phyloP scores from a whole-genome alignment of 2,888 invertebrate genomes.

The Eupithecia vulgata region DNA sequence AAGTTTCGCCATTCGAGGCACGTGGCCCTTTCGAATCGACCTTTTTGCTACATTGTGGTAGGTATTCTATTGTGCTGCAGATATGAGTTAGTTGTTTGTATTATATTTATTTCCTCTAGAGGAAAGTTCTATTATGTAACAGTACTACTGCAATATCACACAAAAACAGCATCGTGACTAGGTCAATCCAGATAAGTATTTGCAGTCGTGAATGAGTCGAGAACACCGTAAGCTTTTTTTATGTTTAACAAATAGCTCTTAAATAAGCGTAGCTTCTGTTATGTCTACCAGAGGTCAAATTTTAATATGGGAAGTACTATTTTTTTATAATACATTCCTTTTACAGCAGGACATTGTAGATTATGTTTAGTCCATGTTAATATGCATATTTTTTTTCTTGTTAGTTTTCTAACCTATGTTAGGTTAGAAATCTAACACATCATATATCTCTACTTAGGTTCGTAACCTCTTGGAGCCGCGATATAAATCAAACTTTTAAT shows the following conservation, averaged over 20 bases:
- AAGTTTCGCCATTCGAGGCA: slow-evolving; percentile 36
- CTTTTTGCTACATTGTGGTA: slow-evolving; percentile 53
- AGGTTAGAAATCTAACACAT: too few species aligned
- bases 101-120: slow-evolving; percentile 41
- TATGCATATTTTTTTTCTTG: too few species aligned
- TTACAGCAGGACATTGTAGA: too few species aligned
- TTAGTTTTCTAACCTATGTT: too few species aligned
- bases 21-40: slow-evolving; percentile 48
- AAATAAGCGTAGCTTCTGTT: neutral
- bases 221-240: neutral
- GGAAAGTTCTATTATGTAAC: slow-evolving; percentile 64
- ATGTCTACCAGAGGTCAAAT: neutral
- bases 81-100: neutral
- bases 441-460: too few species aligned
- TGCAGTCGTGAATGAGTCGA: slow-evolving; percentile 23
- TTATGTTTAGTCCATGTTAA: too few species aligned
- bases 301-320: neutral
- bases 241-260: neutral
- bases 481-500: too few species aligned
- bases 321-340: neutral
- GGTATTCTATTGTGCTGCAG: slow-evolving; percentile 1
- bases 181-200: slow-evolving; percentile 43
- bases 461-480: too few species aligned
- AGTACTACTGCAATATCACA: slow-evolving; percentile 33
- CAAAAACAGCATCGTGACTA: slow-evolving; percentile 41